A percentile compares a stretch with the other conserved stretches of the same genome.
phyloP scores from a whole-genome alignment of 2,888 invertebrate species.

The Linnaemya vulpina region DNA sequence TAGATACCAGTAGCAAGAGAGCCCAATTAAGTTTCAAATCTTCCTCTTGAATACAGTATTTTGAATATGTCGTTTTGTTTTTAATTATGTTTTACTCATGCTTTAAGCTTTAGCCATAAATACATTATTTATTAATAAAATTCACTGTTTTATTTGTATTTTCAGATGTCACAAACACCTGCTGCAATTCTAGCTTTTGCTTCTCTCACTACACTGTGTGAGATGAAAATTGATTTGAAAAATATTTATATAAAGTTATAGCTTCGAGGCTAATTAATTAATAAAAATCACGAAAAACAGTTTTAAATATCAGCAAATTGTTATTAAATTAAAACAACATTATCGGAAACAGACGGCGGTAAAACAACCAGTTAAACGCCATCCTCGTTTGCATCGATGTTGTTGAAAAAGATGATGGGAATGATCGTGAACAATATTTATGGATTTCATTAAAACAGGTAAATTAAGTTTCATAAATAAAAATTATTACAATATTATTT shows the following conservation, averaged over 20 bases:
- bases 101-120: background rate
- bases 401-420: slow-evolving; percentile 1
- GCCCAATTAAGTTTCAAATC: too few relatives aligned
- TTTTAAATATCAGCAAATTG: slow-evolving; percentile 62
- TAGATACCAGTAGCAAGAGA: too few relatives aligned
- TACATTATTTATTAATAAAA: background rate
- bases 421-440: slow-evolving; percentile 49
- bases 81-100: background rate
- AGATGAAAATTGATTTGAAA: slow-evolving; percentile 48
- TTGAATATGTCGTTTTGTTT: too few relatives aligned
- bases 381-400: background rate
- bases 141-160: background rate
- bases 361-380: slow-evolving; percentile 28
- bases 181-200: slow-evolving; percentile 11
- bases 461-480: slow-evolving; percentile 46
- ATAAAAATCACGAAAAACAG: slow-evolving; percentile 69
- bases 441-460: slow-evolving; percentile 32
- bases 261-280: slow-evolving; percentile 67
- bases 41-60: too few relatives aligned
- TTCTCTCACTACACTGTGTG: slow-evolving; percentile 1
- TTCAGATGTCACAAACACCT: slow-evolving; percentile 17
- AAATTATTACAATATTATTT: slow-evolving; percentile 28
- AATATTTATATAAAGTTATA: slow-evolving; percentile 43
- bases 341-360: background rate
- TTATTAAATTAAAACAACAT: slow-evolving; percentile 65